phyloP scores from a whole-genome alignment of 2,888 invertebrate species.

The Koerneria pararmatus region DNA sequence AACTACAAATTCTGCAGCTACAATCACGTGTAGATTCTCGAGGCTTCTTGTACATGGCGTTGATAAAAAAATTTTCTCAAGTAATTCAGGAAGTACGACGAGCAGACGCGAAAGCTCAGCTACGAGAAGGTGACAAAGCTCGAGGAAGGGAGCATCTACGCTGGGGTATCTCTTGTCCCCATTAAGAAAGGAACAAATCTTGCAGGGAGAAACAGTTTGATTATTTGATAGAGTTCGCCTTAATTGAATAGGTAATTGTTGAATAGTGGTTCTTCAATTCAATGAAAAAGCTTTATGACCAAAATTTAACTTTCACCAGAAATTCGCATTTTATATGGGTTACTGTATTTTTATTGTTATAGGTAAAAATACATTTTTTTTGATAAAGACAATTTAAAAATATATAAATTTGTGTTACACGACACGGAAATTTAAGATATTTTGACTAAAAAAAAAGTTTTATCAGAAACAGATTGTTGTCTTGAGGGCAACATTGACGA shows the following conservation, averaged over 20 bases:
- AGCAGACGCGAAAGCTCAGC: constrained; percentile 74
- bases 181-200: no score
- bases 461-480: background rate
- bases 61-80: no score
- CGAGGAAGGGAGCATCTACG: constrained; percentile 83
- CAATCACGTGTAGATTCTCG: no score
- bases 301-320: no score
- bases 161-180: constrained; percentile 72
- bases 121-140: constrained; percentile 86
- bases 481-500: constrained; percentile 83
- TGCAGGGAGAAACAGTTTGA: no score
- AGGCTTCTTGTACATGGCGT: no score
- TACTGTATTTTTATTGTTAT: background rate
- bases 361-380: background rate
- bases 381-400: background rate
- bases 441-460: background rate
- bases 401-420: background rate
- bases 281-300: no score
- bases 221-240: no score
- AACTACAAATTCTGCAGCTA: no score
- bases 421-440: background rate
- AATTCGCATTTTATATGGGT: no score
- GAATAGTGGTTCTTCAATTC: no score
- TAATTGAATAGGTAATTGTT: no score
- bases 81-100: constrained; percentile 78